Conservation (phyloP, 2,797 vertebrate genomes). For the Pangasius krempfi region DNA sequence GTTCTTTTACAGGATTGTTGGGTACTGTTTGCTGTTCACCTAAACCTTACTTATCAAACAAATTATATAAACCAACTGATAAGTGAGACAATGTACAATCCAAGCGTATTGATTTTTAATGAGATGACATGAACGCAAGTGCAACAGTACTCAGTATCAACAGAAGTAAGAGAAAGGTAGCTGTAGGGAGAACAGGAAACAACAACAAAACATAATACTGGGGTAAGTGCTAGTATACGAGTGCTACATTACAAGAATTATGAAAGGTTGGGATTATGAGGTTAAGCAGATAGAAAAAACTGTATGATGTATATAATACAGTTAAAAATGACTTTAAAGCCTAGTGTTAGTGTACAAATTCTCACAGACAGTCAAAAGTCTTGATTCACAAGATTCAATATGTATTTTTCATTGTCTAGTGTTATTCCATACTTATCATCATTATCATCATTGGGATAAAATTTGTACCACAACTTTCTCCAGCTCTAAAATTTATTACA, state of each 20-base stretch:
- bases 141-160: neutral
- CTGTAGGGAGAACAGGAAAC: neutral
- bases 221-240: neutral
- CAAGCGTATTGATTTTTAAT: neutral
- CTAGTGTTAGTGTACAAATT: neutral
- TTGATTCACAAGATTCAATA: neutral
- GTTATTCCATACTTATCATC: neutral
- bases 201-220: neutral
- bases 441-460: neutral
- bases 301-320: neutral
- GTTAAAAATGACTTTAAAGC: neutral
- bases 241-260: neutral
- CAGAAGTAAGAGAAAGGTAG: neutral
- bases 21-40: neutral
- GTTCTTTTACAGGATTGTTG: neutral
- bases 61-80: neutral
- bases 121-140: neutral
- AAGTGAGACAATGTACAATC: neutral
- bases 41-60: neutral
- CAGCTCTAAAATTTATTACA: neutral
- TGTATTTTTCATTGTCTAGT: neutral
- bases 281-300: neutral
- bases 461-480: neutral
- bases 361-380: neutral
- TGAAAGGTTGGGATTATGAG: neutral